phyloP scores from a whole-genome alignment of 2,888 invertebrate species.

The Protophormia terraenovae region DNA sequence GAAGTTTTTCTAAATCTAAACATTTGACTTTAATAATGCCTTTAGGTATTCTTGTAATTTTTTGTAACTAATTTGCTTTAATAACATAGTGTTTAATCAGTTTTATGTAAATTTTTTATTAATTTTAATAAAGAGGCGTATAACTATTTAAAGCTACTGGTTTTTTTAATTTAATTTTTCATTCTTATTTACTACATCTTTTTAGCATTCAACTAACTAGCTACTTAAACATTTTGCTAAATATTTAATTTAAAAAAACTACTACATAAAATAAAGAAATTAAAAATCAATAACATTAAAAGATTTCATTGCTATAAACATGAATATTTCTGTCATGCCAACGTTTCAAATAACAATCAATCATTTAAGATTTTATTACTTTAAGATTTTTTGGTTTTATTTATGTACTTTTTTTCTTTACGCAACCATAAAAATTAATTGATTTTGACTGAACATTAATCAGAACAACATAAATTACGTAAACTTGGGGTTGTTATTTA shows the following conservation, averaged over 20 bases:
- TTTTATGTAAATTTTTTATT: background rate
- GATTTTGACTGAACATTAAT: background rate
- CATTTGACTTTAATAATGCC: too few species aligned
- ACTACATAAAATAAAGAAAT: background rate
- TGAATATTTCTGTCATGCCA: background rate
- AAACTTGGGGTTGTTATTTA: background rate
- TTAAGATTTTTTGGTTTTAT: background rate
- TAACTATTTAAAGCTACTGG: background rate
- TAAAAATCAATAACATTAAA: background rate
- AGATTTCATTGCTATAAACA: background rate
- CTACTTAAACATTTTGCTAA: background rate
- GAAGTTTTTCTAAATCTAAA: too few species aligned
- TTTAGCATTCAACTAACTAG: background rate
- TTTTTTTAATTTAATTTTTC: background rate
- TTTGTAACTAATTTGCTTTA: background rate
- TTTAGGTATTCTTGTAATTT: background rate
- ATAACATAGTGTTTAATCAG: background rate
- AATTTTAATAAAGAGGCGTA: background rate
- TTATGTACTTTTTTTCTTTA: too few species aligned
- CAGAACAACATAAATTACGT: background rate
- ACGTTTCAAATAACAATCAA: slow-evolving; percentile 25
- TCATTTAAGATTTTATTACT: slow-evolving; percentile 16
- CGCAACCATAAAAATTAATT: background rate
- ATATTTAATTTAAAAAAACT: background rate
- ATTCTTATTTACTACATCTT: background rate